Evolutionary conservation across 2,113 vertebrate genomes (phyloP).

Genomic region (Agapornis roseicollis): DNA sequence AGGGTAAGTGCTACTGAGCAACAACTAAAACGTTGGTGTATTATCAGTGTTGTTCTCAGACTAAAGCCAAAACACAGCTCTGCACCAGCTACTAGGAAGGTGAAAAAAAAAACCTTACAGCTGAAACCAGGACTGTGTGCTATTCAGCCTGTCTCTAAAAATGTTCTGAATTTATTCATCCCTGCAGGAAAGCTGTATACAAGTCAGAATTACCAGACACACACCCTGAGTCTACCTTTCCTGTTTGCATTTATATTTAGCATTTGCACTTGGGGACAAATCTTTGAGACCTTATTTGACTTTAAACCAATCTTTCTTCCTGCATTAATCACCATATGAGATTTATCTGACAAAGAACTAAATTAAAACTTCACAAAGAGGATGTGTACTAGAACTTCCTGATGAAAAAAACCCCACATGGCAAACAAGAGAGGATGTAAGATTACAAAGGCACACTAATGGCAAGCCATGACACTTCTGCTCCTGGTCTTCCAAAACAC

Average conservation of each 20-base stretch:
- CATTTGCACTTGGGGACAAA: not conserved
- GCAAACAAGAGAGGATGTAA: not conserved
- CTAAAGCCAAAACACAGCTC: not conserved
- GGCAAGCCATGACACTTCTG: not conserved
- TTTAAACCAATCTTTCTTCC: not conserved
- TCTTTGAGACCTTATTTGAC: not conserved
- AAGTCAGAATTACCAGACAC: not conserved
- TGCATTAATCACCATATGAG: not conserved
- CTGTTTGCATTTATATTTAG: constrained; percentile 12
- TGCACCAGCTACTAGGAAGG: not conserved
- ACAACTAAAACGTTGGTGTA: not conserved
- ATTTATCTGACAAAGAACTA: not conserved
- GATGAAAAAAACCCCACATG: not conserved
- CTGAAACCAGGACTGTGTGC: not conserved
- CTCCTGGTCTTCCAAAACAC: not conserved
- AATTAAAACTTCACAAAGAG: not conserved
- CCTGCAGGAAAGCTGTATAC: constrained; percentile 6
- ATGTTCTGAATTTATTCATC: constrained; percentile 30
- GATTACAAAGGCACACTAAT: not conserved
- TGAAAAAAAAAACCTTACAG: not conserved
- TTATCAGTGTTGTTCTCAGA: not conserved
- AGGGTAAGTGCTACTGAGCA: not conserved
- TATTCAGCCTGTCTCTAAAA: constrained; percentile 7
- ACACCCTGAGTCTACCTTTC: not conserved
- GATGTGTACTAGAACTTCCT: not conserved